A percentile compares a stretch with the other conserved stretches of the same genome.
Evolutionary conservation across 2,113 vertebrate species (phyloP).

Genomic region (Pelecanoides urinatrix): DNA sequence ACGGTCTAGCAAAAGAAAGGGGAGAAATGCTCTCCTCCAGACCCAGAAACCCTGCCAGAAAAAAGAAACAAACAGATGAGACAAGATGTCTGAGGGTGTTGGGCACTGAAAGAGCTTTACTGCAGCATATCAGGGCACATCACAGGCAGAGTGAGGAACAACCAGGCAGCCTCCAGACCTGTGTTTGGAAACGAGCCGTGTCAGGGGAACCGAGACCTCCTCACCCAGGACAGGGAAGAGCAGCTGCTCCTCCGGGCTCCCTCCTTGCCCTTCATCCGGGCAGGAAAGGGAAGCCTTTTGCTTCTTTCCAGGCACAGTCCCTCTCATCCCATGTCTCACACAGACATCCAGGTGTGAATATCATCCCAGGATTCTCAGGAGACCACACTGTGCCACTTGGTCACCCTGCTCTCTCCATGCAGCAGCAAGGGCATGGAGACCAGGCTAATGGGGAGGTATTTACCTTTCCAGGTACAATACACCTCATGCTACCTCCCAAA

Average conservation of each 20-base stretch:
- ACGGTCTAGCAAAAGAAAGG: background rate
- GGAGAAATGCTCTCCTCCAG: background rate
- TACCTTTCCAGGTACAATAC: background rate
- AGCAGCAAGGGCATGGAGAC: background rate
- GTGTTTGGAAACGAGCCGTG: background rate
- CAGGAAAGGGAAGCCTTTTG: background rate
- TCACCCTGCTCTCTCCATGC: background rate
- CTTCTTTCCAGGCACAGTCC: background rate
- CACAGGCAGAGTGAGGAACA: background rate
- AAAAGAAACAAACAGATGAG: background rate
- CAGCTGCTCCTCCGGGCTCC: rapidly evolving
- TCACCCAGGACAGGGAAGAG: background rate
- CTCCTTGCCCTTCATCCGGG: background rate
- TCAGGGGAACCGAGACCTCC: background rate
- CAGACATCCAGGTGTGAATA: background rate
- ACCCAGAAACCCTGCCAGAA: background rate
- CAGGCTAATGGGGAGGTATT: background rate
- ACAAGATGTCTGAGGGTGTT: rapidly evolving
- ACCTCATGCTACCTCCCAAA: background rate
- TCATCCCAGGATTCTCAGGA: too few relatives aligned
- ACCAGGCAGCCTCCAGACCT: rapidly evolving
- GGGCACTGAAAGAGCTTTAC: background rate
- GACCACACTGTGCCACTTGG: background rate
- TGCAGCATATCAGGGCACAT: background rate
- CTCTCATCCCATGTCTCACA: background rate